Base-by-base conservation (phyloP, 2,113 vertebrate genomes). In the Motacilla tschutschensis region DNA sequence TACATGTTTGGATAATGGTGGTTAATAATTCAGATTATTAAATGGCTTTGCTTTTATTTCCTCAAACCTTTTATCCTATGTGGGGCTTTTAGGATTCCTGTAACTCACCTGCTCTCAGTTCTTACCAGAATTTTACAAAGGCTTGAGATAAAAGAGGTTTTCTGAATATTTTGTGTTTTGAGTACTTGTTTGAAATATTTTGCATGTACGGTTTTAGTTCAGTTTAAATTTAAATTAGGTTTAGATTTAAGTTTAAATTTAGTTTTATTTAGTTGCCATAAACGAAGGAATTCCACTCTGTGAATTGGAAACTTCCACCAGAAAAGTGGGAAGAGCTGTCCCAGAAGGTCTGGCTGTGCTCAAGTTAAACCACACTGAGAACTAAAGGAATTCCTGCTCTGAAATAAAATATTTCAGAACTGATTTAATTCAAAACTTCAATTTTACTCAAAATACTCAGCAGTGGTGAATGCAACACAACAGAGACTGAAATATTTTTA, bases 1-100 rank as follows among this genome's bases (percentile, higher is more conserved):
- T 26, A 1, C 0, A 4, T 20, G 1, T 64, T 70, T 80, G 66
- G 35, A 19, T 28, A n/a, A 10, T 35, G 8, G 4, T 19, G 35
- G 35, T 62, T 21, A 51, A n/a, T 79, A 83, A 66, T 63, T 80
- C 25, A n/a, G 40, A 14, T 73, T 55, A 18, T 41, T 18, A 33
- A 77, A 43, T n/a, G 3, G 2, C 18, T 87, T 79, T 38, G 14
- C 11, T 44, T 74, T 38, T 36, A 33, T 35, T 66, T 26, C 10
- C 40, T 87, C 47, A 50, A 51, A 25, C 4, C 16, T 46, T 74
- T 46, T 59, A 10, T 55, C 24, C 66, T 51, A 0, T 9, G 4
- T 5, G 20, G 13, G 29, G 17, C 28, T 77, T 79, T 40, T 22
- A 38, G 36, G 17, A 25, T 9, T 36, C 35, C 40, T 59, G 12